These are phyloP conservation scores for Tetragnatha versicolor DNA, from an alignment of 1,140 invertebrate genomes.

Conservation along the genomic window DNA sequence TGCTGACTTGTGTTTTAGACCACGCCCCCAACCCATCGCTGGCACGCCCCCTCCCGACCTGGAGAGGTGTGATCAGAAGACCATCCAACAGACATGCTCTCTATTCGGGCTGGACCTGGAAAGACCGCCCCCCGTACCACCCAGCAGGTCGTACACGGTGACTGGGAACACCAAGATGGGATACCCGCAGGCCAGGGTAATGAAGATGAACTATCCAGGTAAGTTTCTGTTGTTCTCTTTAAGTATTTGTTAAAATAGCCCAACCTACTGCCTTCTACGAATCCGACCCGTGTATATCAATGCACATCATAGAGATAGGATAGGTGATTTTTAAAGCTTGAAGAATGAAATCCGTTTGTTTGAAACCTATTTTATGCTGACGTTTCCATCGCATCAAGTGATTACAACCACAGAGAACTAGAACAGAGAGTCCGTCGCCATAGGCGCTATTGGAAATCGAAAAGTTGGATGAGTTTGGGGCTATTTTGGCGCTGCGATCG, in stretches of 20 bases:
- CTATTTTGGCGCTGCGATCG: too few species aligned
- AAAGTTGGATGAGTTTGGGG: too few species aligned
- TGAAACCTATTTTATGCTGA: too few species aligned
- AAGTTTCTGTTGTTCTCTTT: neutral
- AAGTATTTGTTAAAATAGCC: neutral
- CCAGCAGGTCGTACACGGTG: constrained; percentile 87
- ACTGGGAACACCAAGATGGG: constrained; percentile 89
- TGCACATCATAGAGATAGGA: too few species aligned
- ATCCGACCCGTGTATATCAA: neutral
- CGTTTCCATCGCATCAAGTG: too few species aligned
- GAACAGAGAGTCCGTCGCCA: too few species aligned
- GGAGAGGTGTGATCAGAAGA: constrained; percentile 85
- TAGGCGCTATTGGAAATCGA: too few species aligned
- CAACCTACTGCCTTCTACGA: neutral
- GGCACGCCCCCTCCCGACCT: constrained; percentile 62
- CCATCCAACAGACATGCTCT: constrained; percentile 87
- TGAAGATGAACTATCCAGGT: constrained; percentile 87
- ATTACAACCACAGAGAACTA: too few species aligned
- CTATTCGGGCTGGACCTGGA: constrained; percentile 89
- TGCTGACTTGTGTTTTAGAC: constrained; percentile 66
- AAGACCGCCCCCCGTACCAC: constrained; percentile 86
- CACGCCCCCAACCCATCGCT: constrained; percentile 86
- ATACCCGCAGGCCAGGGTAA: constrained; percentile 88
- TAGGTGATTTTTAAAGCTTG: too few species aligned
- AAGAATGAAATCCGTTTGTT: too few species aligned